Evolutionary conservation across 2,797 vertebrate genomes (phyloP).

Genomic region (Chloroceryle amazona): DNA sequence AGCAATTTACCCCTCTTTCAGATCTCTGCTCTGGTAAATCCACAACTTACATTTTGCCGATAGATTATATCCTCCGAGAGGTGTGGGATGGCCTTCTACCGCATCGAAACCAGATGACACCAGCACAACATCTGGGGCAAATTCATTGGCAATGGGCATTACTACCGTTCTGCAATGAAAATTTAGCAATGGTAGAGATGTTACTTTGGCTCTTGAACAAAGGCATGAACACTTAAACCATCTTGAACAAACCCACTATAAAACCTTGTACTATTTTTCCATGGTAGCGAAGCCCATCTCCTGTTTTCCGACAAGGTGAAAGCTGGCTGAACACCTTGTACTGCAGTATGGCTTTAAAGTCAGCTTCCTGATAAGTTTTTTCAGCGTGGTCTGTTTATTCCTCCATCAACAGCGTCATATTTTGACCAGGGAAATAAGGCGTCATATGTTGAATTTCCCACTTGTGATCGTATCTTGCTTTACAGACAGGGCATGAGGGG

Average conservation of each 20-base stretch:
- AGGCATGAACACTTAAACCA: neutral
- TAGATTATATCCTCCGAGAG: constrained; percentile 93
- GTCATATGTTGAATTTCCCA: accelerated
- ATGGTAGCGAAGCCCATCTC: neutral
- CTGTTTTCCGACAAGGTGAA: neutral
- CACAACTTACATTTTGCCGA: constrained; percentile 93
- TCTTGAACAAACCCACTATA: neutral
- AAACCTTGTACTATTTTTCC: neutral
- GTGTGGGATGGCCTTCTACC: constrained; percentile 93
- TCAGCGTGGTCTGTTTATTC: neutral
- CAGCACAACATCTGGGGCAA: constrained; percentile 93
- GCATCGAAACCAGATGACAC: constrained; percentile 96
- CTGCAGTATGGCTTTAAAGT: neutral
- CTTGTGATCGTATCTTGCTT: neutral
- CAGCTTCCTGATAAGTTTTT: neutral
- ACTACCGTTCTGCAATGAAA: constrained; percentile 88
- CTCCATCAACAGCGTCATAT: too few species aligned
- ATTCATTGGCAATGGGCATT: constrained; percentile 96
- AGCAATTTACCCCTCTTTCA: neutral
- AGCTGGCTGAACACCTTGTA: neutral
- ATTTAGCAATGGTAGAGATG: neutral
- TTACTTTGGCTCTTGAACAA: neutral
- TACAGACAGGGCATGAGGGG: accelerated
- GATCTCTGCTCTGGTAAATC: neutral
- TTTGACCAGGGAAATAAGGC: neutral